Percentiles rank a stretch among this genome's conserved stretches.
These are phyloP conservation scores for Nyctibius grandis DNA, from an alignment of 2,797 vertebrate genomes.

Conservation along the genomic window DNA sequence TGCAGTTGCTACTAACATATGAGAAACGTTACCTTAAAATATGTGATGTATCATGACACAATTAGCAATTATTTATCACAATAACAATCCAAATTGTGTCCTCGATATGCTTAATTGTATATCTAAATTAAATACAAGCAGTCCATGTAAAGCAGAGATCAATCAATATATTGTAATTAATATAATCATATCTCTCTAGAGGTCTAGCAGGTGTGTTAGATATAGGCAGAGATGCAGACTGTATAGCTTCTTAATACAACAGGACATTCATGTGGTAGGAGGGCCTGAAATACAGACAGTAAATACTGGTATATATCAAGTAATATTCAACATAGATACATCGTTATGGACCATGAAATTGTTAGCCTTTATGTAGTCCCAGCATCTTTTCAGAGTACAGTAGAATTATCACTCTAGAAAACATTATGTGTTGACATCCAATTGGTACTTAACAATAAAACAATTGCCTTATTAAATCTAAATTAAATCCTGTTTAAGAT, in stretches of 20 bases:
- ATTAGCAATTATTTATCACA: conserved; percentile 34
- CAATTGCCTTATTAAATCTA: conserved; percentile 61
- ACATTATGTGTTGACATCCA: conserved; percentile 38
- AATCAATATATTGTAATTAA: conserved; percentile 57
- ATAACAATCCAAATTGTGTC: conserved; percentile 5
- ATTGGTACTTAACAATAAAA: conserved; percentile 46
- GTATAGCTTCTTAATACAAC: background rate
- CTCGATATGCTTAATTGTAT: conserved; percentile 10
- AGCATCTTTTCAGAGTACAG: background rate
- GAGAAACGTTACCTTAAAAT: conserved; percentile 1
- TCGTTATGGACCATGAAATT: background rate
- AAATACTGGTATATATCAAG: background rate
- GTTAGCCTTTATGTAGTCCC: background rate
- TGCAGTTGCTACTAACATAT: background rate
- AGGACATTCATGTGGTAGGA: background rate
- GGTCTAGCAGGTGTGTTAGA: conserved; percentile 15
- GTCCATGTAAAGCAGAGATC: conserved; percentile 14
- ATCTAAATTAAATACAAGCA: conserved; percentile 42
- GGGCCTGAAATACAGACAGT: background rate
- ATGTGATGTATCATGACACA: background rate
- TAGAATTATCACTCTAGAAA: conserved; percentile 12
- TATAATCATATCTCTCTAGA: conserved; percentile 32
- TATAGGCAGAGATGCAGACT: background rate
- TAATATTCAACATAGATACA: background rate
- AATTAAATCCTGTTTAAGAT: conserved; percentile 56